phyloP scores from a whole-genome alignment of 2,797 vertebrate genomes.

The Lepilemur septentrionalis region DNA sequence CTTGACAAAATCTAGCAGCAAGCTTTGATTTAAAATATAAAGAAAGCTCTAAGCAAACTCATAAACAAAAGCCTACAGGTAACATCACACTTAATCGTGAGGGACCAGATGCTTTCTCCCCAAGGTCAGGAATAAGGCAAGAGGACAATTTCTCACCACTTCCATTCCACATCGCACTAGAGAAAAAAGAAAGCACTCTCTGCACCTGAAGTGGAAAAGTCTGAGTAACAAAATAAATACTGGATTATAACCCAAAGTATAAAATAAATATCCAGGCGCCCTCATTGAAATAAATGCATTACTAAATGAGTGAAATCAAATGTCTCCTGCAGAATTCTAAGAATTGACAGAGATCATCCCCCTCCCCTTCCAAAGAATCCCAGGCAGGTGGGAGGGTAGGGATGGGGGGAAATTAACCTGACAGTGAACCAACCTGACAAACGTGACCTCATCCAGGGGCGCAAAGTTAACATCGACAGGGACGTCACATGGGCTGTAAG shows the following conservation, averaged over 20 bases:
- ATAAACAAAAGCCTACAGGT: background rate
- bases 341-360: too few relatives aligned
- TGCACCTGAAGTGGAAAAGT: background rate
- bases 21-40: too few relatives aligned
- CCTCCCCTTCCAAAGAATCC: background rate
- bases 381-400: rapidly evolving
- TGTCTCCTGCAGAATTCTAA: background rate
- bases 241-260: background rate
- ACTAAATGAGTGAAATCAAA: background rate
- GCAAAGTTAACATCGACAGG: background rate
- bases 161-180: background rate
- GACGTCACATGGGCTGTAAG: background rate
- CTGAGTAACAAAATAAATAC: background rate
- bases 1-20: background rate
- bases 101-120: background rate
- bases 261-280: too few relatives aligned
- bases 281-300: background rate
- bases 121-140: rapidly evolving
- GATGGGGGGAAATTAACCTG: background rate
- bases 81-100: background rate
- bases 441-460: background rate
- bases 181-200: background rate
- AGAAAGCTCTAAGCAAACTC: background rate
- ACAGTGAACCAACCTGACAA: background rate
- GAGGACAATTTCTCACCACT: too few relatives aligned